Base-by-base conservation (phyloP, 2,888 invertebrate genomes). In the Urechis unicinctus region DNA sequence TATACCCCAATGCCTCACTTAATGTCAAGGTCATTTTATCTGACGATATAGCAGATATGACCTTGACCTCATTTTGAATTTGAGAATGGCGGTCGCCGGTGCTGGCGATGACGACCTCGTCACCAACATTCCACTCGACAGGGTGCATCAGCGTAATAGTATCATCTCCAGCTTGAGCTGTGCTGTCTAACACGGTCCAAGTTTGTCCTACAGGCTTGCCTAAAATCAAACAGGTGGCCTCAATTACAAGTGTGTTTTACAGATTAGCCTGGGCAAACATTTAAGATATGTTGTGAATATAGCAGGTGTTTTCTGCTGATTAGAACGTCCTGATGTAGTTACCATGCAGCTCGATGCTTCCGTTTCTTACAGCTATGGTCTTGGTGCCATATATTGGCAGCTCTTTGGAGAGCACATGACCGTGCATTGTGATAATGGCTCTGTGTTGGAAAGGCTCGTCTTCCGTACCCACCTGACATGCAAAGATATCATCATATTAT, bases 371-470 rank as follows among this genome's bases (percentile, higher is more conserved):
- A 44, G 70, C 75, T 3, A 76, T 59, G 3, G 66, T 67, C 58
- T 76, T 76, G 3, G 75, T 65, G 25, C 74, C 74, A 59, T 73
- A 74, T 22, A 74, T 69, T 0, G 74, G 74, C 48, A 75, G 57
- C 53, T 75, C 74, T 43, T 63, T 60, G 22, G 66, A 66, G 29
- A 72, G 56, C 4, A 66, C 59, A 53, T 72, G 67, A 6, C 74
- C 74, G 57, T 70, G 64, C 44, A 74, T 45, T 1, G 68, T 72
- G 28, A 75, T 73, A 13, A 61, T 64, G 4, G 67, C 75, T 50
- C 67, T 66, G 60, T 68, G 66, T 47, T 68, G 65, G 62, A 70
- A 72, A 5, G 74, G 73, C 28, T 65, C 55, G 1, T 50, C 59
- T 50, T 70, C 72, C 26, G 74, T 71, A 13, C 74, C 74, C 44